Evolutionary conservation across 2,797 vertebrate genomes (phyloP), one percentile per base, ranked within the genome.

Genomic region (Clamator glandarius): DNA sequence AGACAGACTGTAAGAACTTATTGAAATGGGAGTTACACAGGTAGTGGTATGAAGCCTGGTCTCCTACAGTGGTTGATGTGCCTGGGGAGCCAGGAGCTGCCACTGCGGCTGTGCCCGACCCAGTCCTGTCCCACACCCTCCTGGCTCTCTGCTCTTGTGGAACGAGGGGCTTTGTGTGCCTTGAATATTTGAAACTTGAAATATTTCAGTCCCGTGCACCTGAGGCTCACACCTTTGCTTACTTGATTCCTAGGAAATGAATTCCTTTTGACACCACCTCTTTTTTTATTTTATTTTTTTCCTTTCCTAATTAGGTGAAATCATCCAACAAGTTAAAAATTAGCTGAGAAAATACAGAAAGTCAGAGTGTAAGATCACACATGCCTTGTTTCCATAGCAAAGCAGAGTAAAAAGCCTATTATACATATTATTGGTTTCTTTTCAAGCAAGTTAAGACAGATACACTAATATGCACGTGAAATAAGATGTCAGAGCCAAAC

Each of bases 311-410:
- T 96, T 89, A 90, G 83, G 73, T 79, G 51, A 92, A 91, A 90
- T 91, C 55, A 86, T 94, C 90, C 92, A 86, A 42, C 77, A 94
- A 72, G 66, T 95, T 89, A 92, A 90, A 95, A 95, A 96, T 90
- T 86, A 82, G 92, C 74, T 84, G 94, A 88, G 87, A 88, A 92
- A 93, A 91, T 86, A 72, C 42, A 90, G 85, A 91, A 93, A 91
- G 91, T 80, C 85, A 48, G 79, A 54, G 62, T 58, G 79, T 92
- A 91, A 91, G 90, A 93, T 96, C 90, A 91, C 87, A 95, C 73
- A 90, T 83, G 42, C 85, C 93, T 95, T 84, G 94, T 96, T 96
- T 95, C 96, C 94, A 96, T 96, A 96, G 96, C 94, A 95, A 95
- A 96, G 88, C 51, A 41, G 70, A 84, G 77, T 90, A 94, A 84